phyloP scores from a whole-genome alignment of 2,797 vertebrate species.

The Sphenopsis melanotis region DNA sequence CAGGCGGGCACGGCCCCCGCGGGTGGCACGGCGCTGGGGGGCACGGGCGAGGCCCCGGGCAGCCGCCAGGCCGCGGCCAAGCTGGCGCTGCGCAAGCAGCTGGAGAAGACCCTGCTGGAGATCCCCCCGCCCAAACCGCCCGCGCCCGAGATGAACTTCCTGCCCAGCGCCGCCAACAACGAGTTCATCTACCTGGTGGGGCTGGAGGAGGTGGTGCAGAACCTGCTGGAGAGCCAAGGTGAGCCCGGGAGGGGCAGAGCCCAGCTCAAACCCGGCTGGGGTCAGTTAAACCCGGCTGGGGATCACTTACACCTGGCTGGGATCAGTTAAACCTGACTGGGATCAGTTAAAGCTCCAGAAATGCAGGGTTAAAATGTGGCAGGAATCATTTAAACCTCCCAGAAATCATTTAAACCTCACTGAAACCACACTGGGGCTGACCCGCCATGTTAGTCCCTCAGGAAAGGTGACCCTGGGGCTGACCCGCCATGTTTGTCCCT shows the following conservation, averaged over 20 bases:
- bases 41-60: conserved; percentile 85
- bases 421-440: background rate
- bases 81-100: conserved; percentile 91
- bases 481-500: background rate
- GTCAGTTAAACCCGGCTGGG: no score
- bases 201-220: conserved; percentile 96
- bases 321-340: no score
- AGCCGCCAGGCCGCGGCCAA: conserved; percentile 94
- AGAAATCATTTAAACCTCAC: background rate
- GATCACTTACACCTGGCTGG: no score
- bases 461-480: no score
- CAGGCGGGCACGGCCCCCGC: accelerated
- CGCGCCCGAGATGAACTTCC: conserved; percentile 92
- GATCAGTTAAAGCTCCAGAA: background rate
- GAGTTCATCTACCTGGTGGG: conserved; percentile 98
- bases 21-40: conserved; percentile 55
- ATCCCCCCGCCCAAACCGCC: conserved; percentile 96
- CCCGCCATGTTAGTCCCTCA: no score
- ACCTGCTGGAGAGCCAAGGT: conserved; percentile 93
- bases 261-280: accelerated
- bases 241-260: background rate
- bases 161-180: conserved; percentile 96
- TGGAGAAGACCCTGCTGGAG: conserved; percentile 96
- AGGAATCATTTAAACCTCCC: background rate
- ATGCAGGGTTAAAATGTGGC: background rate